Percentiles rank a stretch among this genome's conserved stretches.
These are phyloP conservation scores for Micrasema minimum DNA, from an alignment of 1,140 invertebrate genomes.

Conservation along the genomic window DNA sequence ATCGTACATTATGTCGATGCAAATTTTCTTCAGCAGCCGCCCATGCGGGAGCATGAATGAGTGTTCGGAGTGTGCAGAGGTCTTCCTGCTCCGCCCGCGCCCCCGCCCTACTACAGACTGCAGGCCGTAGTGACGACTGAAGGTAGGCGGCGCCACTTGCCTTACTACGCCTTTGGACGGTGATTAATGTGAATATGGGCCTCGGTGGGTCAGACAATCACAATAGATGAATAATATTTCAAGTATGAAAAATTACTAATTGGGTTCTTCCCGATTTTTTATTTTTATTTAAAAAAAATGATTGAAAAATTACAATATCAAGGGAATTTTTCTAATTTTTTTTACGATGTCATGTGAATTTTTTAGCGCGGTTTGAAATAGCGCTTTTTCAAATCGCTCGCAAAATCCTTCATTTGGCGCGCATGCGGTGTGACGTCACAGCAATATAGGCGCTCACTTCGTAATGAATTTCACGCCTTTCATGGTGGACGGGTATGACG, in stretches of 20 bases:
- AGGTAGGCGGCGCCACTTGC: conserved; percentile 23
- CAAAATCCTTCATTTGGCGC: too few species aligned
- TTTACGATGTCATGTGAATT: too few species aligned
- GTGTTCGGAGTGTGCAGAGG: conserved; percentile 7
- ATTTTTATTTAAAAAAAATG: too few species aligned
- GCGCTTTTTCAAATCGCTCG: too few species aligned
- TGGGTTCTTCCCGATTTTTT: too few species aligned
- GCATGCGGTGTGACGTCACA: too few species aligned
- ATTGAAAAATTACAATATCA: too few species aligned
- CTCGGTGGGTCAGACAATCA: neutral
- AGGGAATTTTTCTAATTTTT: too few species aligned
- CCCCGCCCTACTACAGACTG: conserved; percentile 11
- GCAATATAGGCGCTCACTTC: too few species aligned
- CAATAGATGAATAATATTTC: neutral
- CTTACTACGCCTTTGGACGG: neutral
- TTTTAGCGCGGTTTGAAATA: too few species aligned
- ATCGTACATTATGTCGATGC: conserved; percentile 33
- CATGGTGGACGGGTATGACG: too few species aligned
- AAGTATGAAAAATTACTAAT: neutral
- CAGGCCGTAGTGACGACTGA: neutral
- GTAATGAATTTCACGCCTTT: too few species aligned
- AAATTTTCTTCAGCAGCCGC: conserved; percentile 17
- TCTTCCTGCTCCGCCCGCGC: conserved; percentile 31
- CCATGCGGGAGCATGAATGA: conserved; percentile 28
- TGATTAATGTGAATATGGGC: neutral